Conservation (phyloP, 2,888 invertebrate genomes). For the Aphodius sticticus region DNA sequence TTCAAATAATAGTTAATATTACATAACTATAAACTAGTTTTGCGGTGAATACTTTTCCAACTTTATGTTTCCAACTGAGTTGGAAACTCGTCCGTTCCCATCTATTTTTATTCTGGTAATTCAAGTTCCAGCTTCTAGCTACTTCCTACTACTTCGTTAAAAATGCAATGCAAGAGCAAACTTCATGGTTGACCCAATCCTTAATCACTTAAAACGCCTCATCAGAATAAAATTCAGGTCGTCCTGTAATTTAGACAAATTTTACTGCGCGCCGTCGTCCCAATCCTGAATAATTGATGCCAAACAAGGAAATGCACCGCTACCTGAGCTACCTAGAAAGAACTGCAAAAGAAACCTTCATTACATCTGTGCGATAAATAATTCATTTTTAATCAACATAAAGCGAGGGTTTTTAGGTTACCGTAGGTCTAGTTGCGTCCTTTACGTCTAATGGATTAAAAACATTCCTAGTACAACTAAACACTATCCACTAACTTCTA, state of each 20-base stretch:
- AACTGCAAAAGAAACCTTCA: slow-evolving; percentile 16
- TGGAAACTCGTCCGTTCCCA: no score
- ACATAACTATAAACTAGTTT: no score
- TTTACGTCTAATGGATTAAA: slow-evolving; percentile 22
- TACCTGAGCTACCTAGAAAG: neutral
- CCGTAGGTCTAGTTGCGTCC: slow-evolving; percentile 16
- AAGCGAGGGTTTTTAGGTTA: slow-evolving; percentile 27
- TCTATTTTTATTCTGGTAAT: no score
- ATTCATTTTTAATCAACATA: slow-evolving; percentile 39
- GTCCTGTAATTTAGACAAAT: neutral
- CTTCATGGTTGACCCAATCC: neutral
- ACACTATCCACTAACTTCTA: neutral
- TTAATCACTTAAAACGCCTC: neutral
- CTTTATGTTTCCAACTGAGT: no score
- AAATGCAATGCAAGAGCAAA: neutral
- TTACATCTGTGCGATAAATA: slow-evolving; percentile 31
- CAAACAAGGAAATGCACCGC: neutral
- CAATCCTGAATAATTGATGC: neutral
- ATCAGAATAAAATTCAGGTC: slow-evolving; percentile 4
- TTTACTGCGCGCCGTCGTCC: neutral
- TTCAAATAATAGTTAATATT: no score
- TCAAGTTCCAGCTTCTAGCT: neutral
- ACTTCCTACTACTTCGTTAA: neutral
- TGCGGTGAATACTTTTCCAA: no score
- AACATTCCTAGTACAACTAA: slow-evolving; percentile 9